phyloP scores from a whole-genome alignment of 37 sponge, comb jelly and placozoan species.

The Cladorhizidae sp. region DNA sequence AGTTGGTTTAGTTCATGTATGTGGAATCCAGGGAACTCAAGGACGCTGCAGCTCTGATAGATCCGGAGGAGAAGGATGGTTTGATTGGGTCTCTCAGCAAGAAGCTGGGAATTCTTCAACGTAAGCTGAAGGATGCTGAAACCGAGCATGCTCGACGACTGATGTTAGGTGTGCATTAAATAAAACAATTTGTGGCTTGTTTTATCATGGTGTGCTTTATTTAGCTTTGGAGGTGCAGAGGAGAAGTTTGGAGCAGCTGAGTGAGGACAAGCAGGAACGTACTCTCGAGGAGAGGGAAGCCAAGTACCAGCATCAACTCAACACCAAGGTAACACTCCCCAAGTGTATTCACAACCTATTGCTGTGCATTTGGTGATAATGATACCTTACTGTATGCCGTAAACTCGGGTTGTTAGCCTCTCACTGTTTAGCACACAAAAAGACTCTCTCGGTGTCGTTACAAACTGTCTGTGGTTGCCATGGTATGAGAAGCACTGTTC shows the following conservation, averaged over 20 bases:
- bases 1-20: too few relatives aligned
- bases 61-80: neutral
- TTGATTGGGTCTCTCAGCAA: neutral
- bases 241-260: slow-evolving; percentile 13
- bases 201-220: neutral
- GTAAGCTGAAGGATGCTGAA: slow-evolving; percentile 22
- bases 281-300: slow-evolving; percentile 13
- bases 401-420: too few relatives aligned
- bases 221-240: slow-evolving; percentile 58
- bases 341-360: too few relatives aligned
- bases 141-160: slow-evolving; percentile 8
- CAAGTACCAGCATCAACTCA: slow-evolving; percentile 8
- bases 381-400: too few relatives aligned
- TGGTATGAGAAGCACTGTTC: too few relatives aligned
- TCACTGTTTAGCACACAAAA: too few relatives aligned
- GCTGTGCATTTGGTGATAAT: too few relatives aligned
- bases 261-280: slow-evolving; percentile 9
- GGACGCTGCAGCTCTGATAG: neutral
- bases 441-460: too few relatives aligned
- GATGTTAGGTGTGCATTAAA: slow-evolving; percentile 24
- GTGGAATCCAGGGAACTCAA: slow-evolving; percentile 26
- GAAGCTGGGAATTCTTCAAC: slow-evolving; percentile 37
- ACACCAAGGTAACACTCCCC: slow-evolving; percentile 20
- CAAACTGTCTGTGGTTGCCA: too few relatives aligned
- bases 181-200: neutral